Evolutionary conservation across 1,140 invertebrate genomes (phyloP), one percentile per base, ranked within the genome.

Genomic region (Homalodisca vitripennis): DNA sequence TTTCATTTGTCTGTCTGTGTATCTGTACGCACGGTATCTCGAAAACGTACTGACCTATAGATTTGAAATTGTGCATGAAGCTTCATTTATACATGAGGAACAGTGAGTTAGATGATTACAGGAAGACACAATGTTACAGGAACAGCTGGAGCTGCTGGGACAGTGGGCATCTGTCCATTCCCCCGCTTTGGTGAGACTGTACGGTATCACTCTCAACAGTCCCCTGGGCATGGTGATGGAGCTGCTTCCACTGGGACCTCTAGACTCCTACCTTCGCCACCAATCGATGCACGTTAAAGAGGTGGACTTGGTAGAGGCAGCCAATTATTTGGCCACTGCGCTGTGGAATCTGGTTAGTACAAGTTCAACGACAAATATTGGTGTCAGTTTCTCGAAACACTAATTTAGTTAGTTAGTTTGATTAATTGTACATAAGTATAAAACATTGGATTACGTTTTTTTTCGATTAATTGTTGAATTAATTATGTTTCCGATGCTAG

Each of bases 201-300:
- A 89, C 76, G 93, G 93, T 0, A 81, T 95, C 24, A 91, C 90
- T 0, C 80, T 94, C 20, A 83, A 85, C 66, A 87, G 85, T 66
- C 86, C 89, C 1, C 85, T 92, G n/a, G 87, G 92, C 14, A 85
- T 95, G 81, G 84, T 95, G 13, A 81, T 92, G 72, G 94, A 97
- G 80, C 89, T 89, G 77, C 82, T 93, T 32, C 86, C 86, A 31
- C 82, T 88, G 24, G 93, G 93, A 53, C 86, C 89, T 0, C 81
- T 97, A 1, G 90, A 95, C 77, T 78, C 81, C 64, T 95, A 93
- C 79, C 81, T 95, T 34, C 71, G 79, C 53, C 77, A 82, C 66
- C 81, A 86, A 72, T 80, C 77, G 68, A 75, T 81, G 2, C 79
- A 78, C 17, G 78, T 94, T 0, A 86, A 88, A 76, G 81, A 84